These are phyloP conservation scores for Sphaerophoria rueppellii DNA, from an alignment of 2,888 invertebrate species.

Conservation along the genomic window DNA sequence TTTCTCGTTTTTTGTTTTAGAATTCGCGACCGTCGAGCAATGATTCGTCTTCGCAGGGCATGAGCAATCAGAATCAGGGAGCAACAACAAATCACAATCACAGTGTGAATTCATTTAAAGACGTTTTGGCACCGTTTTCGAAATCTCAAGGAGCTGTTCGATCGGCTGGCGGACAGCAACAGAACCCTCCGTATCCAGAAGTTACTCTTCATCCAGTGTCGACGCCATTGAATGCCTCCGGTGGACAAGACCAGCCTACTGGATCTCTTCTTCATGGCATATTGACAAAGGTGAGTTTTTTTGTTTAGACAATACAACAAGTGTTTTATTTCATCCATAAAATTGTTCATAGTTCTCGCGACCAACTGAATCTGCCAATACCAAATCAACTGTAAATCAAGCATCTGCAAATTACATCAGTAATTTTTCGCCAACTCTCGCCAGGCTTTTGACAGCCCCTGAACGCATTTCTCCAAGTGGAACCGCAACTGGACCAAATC, in stretches of 20 bases:
- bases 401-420: slow-evolving; percentile 74
- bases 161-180: slow-evolving; percentile 58
- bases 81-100: slow-evolving; percentile 75
- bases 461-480: slow-evolving; percentile 79
- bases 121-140: slow-evolving; percentile 90
- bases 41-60: slow-evolving; percentile 83
- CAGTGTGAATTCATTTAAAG: slow-evolving; percentile 85
- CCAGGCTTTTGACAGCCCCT: slow-evolving; percentile 89
- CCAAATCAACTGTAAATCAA: slow-evolving; percentile 66
- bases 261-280: slow-evolving; percentile 89
- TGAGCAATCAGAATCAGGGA: slow-evolving; percentile 77
- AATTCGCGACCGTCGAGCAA: slow-evolving; percentile 83
- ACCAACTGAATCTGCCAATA: slow-evolving; percentile 51
- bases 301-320: too few species aligned
- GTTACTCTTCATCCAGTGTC: slow-evolving; percentile 89
- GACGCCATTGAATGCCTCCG: slow-evolving; percentile 78
- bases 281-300: slow-evolving; percentile 85
- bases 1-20: slow-evolving; percentile 49
- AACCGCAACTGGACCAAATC: slow-evolving; percentile 37
- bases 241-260: slow-evolving; percentile 82
- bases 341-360: slow-evolving; percentile 52
- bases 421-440: slow-evolving; percentile 88
- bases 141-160: slow-evolving; percentile 77
- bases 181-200: slow-evolving; percentile 86
- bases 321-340: background rate